Base-by-base conservation (phyloP, 1,140 invertebrate genomes). In the Dufourea novaeangliae region DNA sequence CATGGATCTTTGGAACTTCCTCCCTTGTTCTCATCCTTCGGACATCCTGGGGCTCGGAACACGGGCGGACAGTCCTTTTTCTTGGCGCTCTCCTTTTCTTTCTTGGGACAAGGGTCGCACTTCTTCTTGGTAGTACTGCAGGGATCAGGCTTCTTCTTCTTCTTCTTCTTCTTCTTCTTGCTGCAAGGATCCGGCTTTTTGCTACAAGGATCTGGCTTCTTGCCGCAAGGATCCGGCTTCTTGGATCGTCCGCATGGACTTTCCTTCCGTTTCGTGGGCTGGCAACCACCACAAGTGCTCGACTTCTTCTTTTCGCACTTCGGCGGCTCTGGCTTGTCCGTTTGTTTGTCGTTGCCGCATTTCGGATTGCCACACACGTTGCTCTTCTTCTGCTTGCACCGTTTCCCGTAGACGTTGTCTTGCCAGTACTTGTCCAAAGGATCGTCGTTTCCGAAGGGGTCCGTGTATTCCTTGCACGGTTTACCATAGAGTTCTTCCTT, bases 21-120 rank as follows among this genome's bases (percentile, higher is more conserved):
- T 1, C 6, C 20, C 3, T 57, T 50, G 14, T 1, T 17, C 0
- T 46, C 4, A 17, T 56, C 14, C 14, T 73, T 57, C 14, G 78
- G 11, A 59, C 86, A 87, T 0, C 17, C 57, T 6, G 80, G 73
- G 29, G 66, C 59, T 52, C 70, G 79, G 12, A 80, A 7, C 7
- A 88, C 81, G 1, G 81, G 20, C 1, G 82, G 63, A 67, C 86
- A 87, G 7, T 73, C 11, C 52, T 80, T 80, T 8, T 62, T 57
- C 12, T 56, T 75, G n/a, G 25, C 29, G 50, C 3, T 14, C 0
- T 12, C 11, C 46, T 50, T n/a, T 50, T 50, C 20, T 50, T 27
- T 44, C 41, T 44, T 8, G 12, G 12, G 12, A 11, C 41, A 44
- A 14, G 41, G 41, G 4, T 44, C 41, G 8, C 8, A 5, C 34